Base-by-base conservation (phyloP, 2,113 vertebrate species). In the Heterotilapia buettikoferi region DNA sequence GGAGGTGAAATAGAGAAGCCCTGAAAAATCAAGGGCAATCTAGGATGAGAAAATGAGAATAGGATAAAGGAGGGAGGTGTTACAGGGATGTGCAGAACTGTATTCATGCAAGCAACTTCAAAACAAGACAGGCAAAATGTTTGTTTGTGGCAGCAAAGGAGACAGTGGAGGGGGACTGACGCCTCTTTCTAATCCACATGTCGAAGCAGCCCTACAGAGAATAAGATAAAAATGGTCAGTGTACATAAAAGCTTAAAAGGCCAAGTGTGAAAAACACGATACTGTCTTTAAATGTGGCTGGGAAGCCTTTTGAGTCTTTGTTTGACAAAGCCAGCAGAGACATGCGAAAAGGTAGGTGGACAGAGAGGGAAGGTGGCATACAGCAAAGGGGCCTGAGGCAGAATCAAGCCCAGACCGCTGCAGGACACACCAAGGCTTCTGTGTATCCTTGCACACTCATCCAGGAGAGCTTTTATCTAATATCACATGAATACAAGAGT, bases 21-120 rank as follows among this genome's bases (percentile, higher is more conserved):
- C 21, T 81, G 80, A 82, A 83, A 91, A 89, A 91, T 89, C 84
- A 89, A 88, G 87, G 89, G 80, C 86, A 92, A 80, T 83, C 80
- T 47, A 26, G 82, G 84, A 90, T 89, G 87, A 89, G 85, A 88
- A 83, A 85, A 88, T 63, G 56, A 87, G 83, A 88, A 85, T 36
- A 21, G 84, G 79, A 82, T 68, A 53, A 71, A 29, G 59, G 38
- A 68, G 50, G 24, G 61, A 31, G 80, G 56, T 71, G 88, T 80
- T 21, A 66, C 47, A 26, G 43, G 71, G 68, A 52, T 76, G 80
- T 21, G 82, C 76, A 79, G 38, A 52, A 36, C 19, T 50, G 47
- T 33, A 81, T 84, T 80, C 24, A 56, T 83, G 83, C 88, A 76
- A 86, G 80, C 18, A 79, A 73, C 86, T 88, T 80, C 83, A 89